Evolutionary conservation across 2,888 invertebrate genomes (phyloP).

Genomic region (Pachymerium ferrugineum): DNA sequence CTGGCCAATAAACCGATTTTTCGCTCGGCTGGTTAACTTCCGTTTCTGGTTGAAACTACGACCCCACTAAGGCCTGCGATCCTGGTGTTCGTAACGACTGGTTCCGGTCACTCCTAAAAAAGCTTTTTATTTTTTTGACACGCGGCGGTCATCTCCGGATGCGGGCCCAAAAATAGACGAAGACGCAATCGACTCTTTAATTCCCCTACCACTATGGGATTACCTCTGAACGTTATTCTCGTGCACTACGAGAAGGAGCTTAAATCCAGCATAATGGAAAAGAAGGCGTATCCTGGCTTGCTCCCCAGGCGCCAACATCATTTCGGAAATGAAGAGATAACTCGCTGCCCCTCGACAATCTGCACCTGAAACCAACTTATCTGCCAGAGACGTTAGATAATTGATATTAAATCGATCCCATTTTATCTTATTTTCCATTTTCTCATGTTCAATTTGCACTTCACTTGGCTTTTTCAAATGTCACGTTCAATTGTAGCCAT

Average conservation of each 20-base stretch:
- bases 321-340: slow-evolving; percentile 24
- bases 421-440: background rate
- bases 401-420: background rate
- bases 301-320: slow-evolving; percentile 21
- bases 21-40: background rate
- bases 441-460: background rate
- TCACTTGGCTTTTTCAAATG: background rate
- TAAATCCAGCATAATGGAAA: slow-evolving; percentile 21
- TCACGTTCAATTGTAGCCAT: slow-evolving; percentile 1
- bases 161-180: slow-evolving; percentile 11
- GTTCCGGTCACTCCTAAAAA: no score
- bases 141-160: background rate
- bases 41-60: background rate
- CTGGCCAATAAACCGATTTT: slow-evolving; percentile 22
- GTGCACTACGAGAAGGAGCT: background rate
- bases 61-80: background rate
- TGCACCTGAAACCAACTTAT: background rate
- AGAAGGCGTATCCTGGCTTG: background rate
- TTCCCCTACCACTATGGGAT: slow-evolving; percentile 2
- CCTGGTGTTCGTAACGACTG: background rate
- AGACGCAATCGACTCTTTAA: background rate
- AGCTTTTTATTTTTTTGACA: background rate
- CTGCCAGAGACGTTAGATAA: background rate
- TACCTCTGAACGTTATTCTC: slow-evolving; percentile 1
- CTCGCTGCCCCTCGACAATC: background rate